These are phyloP conservation scores for Sebastes hubbsi DNA, from an alignment of 2,797 vertebrate genomes.

Conservation along the genomic window DNA sequence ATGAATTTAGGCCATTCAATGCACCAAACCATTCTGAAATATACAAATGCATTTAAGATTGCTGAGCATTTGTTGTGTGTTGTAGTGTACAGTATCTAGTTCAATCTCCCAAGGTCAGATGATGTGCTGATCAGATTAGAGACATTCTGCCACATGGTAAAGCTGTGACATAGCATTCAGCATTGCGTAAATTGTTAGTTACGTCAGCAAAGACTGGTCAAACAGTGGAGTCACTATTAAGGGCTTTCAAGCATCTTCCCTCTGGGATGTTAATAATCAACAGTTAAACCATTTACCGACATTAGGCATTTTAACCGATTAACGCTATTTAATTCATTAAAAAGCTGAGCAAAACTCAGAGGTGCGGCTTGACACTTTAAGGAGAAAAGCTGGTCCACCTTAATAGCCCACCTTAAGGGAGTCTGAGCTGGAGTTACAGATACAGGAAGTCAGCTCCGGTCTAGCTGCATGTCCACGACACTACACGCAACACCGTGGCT, in stretches of 20 bases:
- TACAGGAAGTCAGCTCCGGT: too few relatives aligned
- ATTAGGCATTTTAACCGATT: too few relatives aligned
- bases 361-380: too few relatives aligned
- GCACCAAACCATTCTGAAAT: not conserved
- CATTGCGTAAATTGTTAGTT: not conserved
- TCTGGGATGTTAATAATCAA: too few relatives aligned
- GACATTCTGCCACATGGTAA: not conserved
- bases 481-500: too few relatives aligned
- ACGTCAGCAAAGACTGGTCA: constrained; percentile 6
- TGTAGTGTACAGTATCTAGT: not conserved
- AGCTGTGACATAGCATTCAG: constrained; percentile 4
- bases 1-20: constrained; percentile 26
- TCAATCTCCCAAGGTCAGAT: constrained; percentile 11
- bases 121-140: constrained; percentile 2
- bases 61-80: not conserved
- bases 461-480: too few relatives aligned
- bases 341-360: too few relatives aligned
- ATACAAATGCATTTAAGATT: not conserved
- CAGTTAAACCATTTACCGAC: too few relatives aligned
- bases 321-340: too few relatives aligned
- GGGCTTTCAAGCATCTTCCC: not conserved
- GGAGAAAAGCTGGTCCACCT: too few relatives aligned
- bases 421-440: too few relatives aligned
- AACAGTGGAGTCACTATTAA: constrained; percentile 16
- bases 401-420: too few relatives aligned